phyloP scores from a whole-genome alignment of 2,888 invertebrate genomes.

The Unio pictorum region DNA sequence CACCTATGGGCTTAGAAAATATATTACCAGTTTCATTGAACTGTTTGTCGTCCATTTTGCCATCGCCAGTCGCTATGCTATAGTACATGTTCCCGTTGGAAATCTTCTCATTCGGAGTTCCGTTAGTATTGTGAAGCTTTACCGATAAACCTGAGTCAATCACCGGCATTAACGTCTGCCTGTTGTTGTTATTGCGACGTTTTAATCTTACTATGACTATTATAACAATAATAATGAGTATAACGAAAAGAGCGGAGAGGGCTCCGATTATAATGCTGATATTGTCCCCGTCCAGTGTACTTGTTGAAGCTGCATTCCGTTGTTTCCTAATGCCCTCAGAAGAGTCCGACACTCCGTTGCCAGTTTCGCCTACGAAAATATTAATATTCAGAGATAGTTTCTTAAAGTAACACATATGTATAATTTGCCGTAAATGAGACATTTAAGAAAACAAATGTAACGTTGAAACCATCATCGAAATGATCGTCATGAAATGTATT shows the following conservation, averaged over 20 bases:
- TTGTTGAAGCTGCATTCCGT: neutral
- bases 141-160: slow-evolving; percentile 74
- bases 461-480: no score
- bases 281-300: slow-evolving; percentile 46
- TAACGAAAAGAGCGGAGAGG: slow-evolving; percentile 78
- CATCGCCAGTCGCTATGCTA: slow-evolving; percentile 69
- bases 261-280: slow-evolving; percentile 71
- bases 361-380: slow-evolving; percentile 2
- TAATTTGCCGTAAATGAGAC: no score
- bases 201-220: slow-evolving; percentile 76
- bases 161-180: slow-evolving; percentile 58
- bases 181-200: slow-evolving; percentile 59
- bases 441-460: no score
- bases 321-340: slow-evolving; percentile 2
- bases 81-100: slow-evolving; percentile 72
- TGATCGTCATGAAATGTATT: no score
- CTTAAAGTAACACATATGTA: no score
- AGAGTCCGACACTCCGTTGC: neutral
- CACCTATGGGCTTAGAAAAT: no score
- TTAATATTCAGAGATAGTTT: neutral
- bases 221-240: slow-evolving; percentile 81
- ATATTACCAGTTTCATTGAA: no score
- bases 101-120: slow-evolving; percentile 62
- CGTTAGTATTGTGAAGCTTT: slow-evolving; percentile 77
- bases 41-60: slow-evolving; percentile 57